phyloP scores from a whole-genome alignment of 1,140 invertebrate species.

The Chironomus tepperi region DNA sequence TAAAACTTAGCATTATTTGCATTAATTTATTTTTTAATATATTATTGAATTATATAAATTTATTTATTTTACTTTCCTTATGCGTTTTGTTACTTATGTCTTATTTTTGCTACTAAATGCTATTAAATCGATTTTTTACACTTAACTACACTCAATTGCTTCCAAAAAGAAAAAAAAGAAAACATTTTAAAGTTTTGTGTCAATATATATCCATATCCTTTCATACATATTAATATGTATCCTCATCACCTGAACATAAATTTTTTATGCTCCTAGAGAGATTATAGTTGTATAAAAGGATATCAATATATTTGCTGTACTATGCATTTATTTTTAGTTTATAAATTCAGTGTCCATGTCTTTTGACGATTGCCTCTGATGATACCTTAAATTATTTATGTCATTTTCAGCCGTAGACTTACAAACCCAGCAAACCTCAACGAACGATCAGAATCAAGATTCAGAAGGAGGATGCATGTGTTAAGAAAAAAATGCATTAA shows the following conservation, averaged over 20 bases:
- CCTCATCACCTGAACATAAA: neutral
- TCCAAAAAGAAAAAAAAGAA: too few species aligned
- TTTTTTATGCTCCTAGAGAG: neutral
- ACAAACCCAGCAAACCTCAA: constrained; percentile 60
- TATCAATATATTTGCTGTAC: neutral
- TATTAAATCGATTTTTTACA: too few species aligned
- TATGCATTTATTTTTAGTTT: neutral
- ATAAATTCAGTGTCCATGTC: neutral
- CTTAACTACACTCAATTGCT: too few species aligned
- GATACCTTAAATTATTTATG: neutral
- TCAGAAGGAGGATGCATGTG: constrained; percentile 71
- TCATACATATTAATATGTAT: neutral
- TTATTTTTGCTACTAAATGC: too few species aligned
- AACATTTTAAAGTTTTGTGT: too few species aligned
- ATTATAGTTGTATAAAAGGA: neutral
- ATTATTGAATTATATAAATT: too few species aligned
- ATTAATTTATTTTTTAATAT: too few species aligned
- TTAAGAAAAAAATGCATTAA: constrained; percentile 39
- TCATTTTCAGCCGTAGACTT: constrained; percentile 60
- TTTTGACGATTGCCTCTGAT: neutral
- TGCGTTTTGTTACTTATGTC: too few species aligned
- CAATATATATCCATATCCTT: neutral
- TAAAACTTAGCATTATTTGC: too few species aligned
- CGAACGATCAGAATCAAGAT: constrained; percentile 61
- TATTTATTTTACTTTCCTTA: too few species aligned